Percentiles rank a stretch among this genome's conserved stretches.
phyloP scores from a whole-genome alignment of 2,888 invertebrate genomes.

The Zaprionus lineosus region DNA sequence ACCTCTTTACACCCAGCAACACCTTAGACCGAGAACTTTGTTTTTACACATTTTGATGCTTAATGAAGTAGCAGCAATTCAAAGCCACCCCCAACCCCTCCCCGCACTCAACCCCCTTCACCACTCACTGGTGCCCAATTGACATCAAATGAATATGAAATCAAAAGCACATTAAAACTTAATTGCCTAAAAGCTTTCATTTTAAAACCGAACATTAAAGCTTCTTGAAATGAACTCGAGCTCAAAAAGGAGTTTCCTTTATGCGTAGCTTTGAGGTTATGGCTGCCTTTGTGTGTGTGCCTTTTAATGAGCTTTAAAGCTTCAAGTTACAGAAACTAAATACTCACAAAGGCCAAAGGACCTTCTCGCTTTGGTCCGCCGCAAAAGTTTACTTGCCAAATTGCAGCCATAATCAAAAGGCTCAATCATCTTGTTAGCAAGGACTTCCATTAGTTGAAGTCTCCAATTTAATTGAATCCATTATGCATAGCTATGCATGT shows the following conservation, averaged over 20 bases:
- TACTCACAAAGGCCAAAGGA: too few relatives aligned
- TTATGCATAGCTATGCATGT: constrained; percentile 48
- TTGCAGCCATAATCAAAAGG: background rate
- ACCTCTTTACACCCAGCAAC: too few relatives aligned
- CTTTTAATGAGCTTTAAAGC: too few relatives aligned
- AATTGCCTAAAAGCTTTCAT: background rate
- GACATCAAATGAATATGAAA: background rate
- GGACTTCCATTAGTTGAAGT: constrained; percentile 48
- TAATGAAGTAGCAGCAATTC: constrained; percentile 28
- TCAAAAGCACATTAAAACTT: background rate
- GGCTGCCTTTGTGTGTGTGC: too few relatives aligned
- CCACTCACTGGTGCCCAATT: too few relatives aligned
- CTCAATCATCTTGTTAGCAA: constrained; percentile 48
- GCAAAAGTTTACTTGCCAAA: constrained; percentile 6
- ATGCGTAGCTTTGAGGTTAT: too few relatives aligned
- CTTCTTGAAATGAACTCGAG: too few relatives aligned
- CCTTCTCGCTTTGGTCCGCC: background rate
- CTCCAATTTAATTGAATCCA: constrained; percentile 48
- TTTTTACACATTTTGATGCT: constrained; percentile 20
- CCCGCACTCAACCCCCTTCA: too few relatives aligned
- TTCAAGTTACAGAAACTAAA: too few relatives aligned
- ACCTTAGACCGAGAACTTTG: background rate
- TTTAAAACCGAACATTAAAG: too few relatives aligned
- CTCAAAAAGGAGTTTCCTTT: too few relatives aligned
- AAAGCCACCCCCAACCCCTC: too few relatives aligned